phyloP scores from a whole-genome alignment of 2,888 invertebrate species.

The Coelopa pilipes region DNA sequence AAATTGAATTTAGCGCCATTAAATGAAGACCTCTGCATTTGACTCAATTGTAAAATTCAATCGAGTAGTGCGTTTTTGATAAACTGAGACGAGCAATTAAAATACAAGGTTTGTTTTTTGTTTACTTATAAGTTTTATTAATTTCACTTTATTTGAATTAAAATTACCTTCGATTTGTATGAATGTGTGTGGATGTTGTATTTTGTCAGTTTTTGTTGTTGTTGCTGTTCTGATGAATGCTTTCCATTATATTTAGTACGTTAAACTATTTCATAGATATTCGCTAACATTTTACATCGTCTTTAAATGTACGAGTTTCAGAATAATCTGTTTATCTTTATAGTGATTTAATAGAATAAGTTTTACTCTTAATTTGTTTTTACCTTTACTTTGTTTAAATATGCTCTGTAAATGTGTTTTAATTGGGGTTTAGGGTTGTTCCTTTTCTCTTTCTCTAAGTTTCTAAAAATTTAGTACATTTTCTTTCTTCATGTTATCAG shows the following conservation, averaged over 20 bases:
- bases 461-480: no score
- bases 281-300: conserved; percentile 33
- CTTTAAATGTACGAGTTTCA: conserved; percentile 14
- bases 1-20: no score
- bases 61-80: no score
- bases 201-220: conserved; percentile 13
- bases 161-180: conserved; percentile 34
- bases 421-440: no score
- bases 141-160: conserved; percentile 33
- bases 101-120: background rate
- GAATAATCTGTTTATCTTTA: conserved; percentile 24
- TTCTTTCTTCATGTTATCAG: no score
- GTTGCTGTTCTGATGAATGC: conserved; percentile 17
- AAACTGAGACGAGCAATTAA: no score
- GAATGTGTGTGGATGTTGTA: conserved; percentile 6
- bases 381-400: background rate
- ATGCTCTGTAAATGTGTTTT: background rate
- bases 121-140: conserved; percentile 31
- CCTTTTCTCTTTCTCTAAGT: no score
- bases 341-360: conserved; percentile 1
- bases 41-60: no score
- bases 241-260: conserved; percentile 17
- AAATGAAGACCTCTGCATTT: no score
- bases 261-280: conserved; percentile 32
- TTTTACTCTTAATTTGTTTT: background rate